Evolutionary conservation across 2,113 vertebrate genomes (phyloP).

Genomic region (Campylomormyrus tamandua): DNA sequence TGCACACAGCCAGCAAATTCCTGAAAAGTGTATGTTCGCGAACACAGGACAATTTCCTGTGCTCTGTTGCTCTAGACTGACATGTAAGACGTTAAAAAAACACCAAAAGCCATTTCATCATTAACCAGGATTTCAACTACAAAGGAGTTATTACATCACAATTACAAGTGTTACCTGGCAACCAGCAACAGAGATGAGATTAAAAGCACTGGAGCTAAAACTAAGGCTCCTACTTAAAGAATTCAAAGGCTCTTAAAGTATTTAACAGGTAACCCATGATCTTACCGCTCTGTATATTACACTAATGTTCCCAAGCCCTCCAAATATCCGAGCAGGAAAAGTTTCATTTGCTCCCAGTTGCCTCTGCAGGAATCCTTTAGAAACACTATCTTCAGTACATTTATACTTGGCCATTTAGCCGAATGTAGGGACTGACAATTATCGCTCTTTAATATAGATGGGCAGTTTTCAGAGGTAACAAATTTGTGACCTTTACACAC

Average conservation of each 20-base stretch:
- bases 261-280: not conserved
- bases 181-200: not conserved
- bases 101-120: not conserved
- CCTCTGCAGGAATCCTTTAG: not conserved
- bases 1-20: not conserved
- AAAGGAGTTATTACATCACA: not conserved
- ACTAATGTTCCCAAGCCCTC: not conserved
- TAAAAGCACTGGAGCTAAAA: not conserved
- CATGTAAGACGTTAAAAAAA: not conserved
- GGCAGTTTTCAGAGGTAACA: not conserved
- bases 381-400: not conserved
- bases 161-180: not conserved
- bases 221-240: not conserved
- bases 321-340: not conserved
- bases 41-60: not conserved
- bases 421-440: not conserved
- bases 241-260: not conserved
- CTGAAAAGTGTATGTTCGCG: not conserved
- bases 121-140: not conserved
- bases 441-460: not conserved
- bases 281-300: not conserved
- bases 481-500: not conserved
- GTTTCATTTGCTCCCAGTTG: not conserved
- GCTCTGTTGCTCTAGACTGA: not conserved
- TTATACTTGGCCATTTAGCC: not conserved